Conservation (phyloP, 2,113 vertebrate genomes). For the Oreochromis aureus region DNA sequence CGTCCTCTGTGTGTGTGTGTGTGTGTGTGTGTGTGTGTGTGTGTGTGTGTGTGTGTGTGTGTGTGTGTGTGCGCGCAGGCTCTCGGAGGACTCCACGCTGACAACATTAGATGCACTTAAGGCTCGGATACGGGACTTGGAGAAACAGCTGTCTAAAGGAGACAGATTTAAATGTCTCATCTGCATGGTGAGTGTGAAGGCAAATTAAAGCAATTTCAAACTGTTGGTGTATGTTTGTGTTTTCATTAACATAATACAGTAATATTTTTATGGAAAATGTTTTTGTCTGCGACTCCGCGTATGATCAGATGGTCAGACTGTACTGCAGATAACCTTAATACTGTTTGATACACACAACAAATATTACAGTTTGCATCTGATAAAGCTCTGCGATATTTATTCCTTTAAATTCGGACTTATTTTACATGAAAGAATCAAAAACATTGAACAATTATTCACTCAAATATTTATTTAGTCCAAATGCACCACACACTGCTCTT, state of each 20-base stretch:
- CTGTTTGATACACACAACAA: not conserved
- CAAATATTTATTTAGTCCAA: not conserved
- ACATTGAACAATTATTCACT: not conserved
- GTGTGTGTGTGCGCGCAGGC: conserved; percentile 22
- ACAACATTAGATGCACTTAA: conserved; percentile 94
- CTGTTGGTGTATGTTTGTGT: not conserved
- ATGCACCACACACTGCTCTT: not conserved
- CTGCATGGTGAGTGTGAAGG: conserved; percentile 88
- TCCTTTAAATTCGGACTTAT: not conserved
- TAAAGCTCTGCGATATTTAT: not conserved
- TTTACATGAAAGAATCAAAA: not conserved
- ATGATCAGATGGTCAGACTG: not conserved
- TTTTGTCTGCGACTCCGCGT: not conserved
- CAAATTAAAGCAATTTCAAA: not conserved
- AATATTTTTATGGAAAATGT: not conserved
- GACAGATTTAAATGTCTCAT: conserved; percentile 99
- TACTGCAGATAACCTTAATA: not conserved
- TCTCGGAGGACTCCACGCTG: conserved; percentile 68
- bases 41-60: conserved; percentile 1
- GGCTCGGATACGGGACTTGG: conserved; percentile 94
- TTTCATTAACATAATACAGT: not conserved
- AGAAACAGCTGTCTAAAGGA: conserved; percentile 95
- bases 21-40: accelerated
- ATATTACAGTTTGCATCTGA: not conserved
- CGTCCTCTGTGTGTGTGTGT: accelerated